phyloP scores from a whole-genome alignment of 2,113 vertebrate species.

The Vicugna pacos region DNA sequence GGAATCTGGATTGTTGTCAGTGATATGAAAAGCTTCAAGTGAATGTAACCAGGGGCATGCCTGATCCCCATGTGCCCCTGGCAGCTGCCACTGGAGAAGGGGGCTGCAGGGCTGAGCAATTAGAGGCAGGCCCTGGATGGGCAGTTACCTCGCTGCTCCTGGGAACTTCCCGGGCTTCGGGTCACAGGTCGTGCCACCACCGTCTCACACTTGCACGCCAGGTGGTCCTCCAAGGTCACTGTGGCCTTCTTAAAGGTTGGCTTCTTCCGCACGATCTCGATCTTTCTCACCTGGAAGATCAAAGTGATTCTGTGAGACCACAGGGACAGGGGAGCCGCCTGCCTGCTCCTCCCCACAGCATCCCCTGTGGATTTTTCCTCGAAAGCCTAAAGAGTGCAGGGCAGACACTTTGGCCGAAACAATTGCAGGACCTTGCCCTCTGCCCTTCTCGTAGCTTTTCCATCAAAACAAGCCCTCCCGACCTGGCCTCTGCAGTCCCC shows the following conservation, averaged over 20 bases:
- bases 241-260: conserved; percentile 90
- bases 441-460: conserved; percentile 84
- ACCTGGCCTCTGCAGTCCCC: conserved; percentile 52
- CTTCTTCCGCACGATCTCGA: conserved; percentile 89
- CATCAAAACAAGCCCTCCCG: conserved; percentile 87
- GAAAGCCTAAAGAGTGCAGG: conserved; percentile 83
- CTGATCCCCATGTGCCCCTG: background rate
- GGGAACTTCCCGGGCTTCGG: conserved; percentile 70
- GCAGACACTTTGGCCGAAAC: conserved; percentile 79
- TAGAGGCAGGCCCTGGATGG: background rate
- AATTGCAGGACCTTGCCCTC: conserved; percentile 84
- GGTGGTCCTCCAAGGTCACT: conserved; percentile 95
- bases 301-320: background rate
- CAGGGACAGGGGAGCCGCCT: fast-evolving
- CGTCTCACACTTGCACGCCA: conserved; percentile 92
- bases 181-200: conserved; percentile 69
- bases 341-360: background rate
- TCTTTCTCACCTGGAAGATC: conserved; percentile 92
- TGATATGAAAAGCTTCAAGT: background rate
- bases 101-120: background rate
- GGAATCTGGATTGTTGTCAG: background rate
- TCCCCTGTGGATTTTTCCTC: conserved; percentile 84
- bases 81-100: background rate
- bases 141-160: conserved; percentile 83
- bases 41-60: background rate